phyloP scores from a whole-genome alignment of 2,888 invertebrate genomes.

The Scaptomyza polygonia region DNA sequence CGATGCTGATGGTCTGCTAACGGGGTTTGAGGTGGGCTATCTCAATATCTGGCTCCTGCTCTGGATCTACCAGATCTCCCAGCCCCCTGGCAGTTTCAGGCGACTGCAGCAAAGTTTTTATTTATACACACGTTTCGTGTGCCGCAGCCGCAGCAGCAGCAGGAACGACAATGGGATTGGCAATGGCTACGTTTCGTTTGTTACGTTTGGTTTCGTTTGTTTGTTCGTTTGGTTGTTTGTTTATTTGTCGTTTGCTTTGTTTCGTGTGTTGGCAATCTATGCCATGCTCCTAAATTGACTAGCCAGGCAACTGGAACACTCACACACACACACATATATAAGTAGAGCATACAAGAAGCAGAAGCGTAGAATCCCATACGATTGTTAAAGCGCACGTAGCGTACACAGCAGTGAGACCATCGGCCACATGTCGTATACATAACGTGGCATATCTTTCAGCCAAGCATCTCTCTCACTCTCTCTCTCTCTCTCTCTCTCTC shows the following conservation, averaged over 20 bases:
- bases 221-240: conserved; percentile 61
- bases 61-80: background rate
- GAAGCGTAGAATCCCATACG: conserved; percentile 62
- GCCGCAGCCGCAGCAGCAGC: conserved; percentile 35
- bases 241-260: conserved; percentile 78
- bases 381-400: conserved; percentile 76
- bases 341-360: background rate
- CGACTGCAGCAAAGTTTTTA: conserved; percentile 74
- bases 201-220: conserved; percentile 61
- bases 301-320: conserved; percentile 60
- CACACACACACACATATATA: conserved; percentile 16
- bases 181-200: conserved; percentile 35
- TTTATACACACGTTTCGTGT: conserved; percentile 74
- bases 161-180: conserved; percentile 15
- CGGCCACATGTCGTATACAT: conserved; percentile 75
- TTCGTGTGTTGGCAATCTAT: conserved; percentile 78
- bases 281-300: conserved; percentile 74
- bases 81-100: conserved; percentile 24
- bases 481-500: background rate
- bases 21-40: conserved; percentile 31
- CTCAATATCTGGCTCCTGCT: conserved; percentile 37
- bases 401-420: conserved; percentile 53
- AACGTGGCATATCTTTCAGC: conserved; percentile 71
- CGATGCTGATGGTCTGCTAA: conserved; percentile 28
- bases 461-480: conserved; percentile 11